Evolutionary conservation across 2,113 vertebrate species (phyloP), one percentile per base, ranked within the genome.

Genomic region (Ivindomyrus marchei): DNA sequence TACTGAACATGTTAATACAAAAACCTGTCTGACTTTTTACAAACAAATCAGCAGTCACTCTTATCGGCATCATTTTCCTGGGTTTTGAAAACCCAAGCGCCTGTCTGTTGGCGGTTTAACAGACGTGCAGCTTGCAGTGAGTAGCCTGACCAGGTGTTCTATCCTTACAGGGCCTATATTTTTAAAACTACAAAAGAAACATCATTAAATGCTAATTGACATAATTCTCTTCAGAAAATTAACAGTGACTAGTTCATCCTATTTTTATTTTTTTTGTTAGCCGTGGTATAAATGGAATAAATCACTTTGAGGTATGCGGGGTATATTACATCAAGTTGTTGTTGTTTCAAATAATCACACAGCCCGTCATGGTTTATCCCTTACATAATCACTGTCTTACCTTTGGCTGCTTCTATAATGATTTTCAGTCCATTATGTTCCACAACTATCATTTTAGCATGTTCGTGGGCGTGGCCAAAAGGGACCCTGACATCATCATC

Each of bases 401-500:
- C 97, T 97, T 97, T 97, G 0, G 97, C 96, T 21, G 98, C 97
- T 9, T 98, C 95, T 0, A 98, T 94, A 88, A 99, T 96, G 36
- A 99, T 94, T 88, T 97, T 97, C 0, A 99, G 88, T 1, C 97
- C 98, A 0, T 93, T 94, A 0, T 99, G 95, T 56, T 99, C 97
- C 80, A 96, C 80, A 50, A 99, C 98, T 0, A 99, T 99, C 94
- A 96, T 97, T 93, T 96, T 99, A 70, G 98, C 98, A 0, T 98
- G 98, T 49, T 98, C 97, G 0, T 99, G 98, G n/a, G 98, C 97
- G 0, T 97, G 96, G 0, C 98, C 97, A 2, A 98, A 99, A 19
- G 98, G 95, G 89, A 97, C 98, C 0, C 98, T 95, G 91, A 99
- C 95, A 88, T 99, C 98, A 0, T 99, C 98, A 0, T 99, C 98